phyloP scores from a whole-genome alignment of 37 sponge, comb jelly and placozoan genomes.

The Petrosia ficiformis region DNA sequence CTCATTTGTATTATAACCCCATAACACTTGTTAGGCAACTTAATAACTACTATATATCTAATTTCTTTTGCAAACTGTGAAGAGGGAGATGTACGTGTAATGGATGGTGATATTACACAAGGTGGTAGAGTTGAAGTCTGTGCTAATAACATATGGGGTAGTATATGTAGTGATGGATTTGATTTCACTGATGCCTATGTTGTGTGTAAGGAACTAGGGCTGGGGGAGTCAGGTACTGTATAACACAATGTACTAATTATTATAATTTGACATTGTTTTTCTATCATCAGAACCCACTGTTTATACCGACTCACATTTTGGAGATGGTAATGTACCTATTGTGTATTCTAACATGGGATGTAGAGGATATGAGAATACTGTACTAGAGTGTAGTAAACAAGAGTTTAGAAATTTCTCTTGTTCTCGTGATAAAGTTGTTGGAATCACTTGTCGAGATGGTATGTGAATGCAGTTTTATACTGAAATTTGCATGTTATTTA shows the following conservation, averaged over 20 bases:
- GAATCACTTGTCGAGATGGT: conserved; percentile 1
- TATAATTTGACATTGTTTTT: not conserved
- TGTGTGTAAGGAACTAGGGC: not conserved
- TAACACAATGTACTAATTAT: not conserved
- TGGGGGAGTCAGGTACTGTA: not conserved
- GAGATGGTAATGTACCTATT: conserved; percentile 1
- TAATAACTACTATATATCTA: too few relatives aligned
- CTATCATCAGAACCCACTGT: conserved; percentile 2
- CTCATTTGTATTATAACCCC: too few relatives aligned
- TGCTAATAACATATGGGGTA: conserved; percentile 7
- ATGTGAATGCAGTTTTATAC: not conserved
- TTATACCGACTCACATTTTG: conserved; percentile 5
- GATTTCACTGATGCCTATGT: conserved; percentile 1
- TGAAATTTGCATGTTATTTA: too few relatives aligned
- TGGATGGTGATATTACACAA: not conserved
- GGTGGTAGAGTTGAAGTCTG: not conserved
- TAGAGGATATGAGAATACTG: not conserved
- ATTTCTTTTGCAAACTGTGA: not conserved
- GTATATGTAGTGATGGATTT: not conserved
- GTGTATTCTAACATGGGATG: not conserved
- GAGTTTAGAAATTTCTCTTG: not conserved
- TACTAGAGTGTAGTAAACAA: not conserved
- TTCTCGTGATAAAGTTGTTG: not conserved
- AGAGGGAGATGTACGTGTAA: not conserved
- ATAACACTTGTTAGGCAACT: too few relatives aligned